These are phyloP conservation scores for Hyposoter didymator DNA, from an alignment of 2,888 invertebrate species.

Conservation along the genomic window DNA sequence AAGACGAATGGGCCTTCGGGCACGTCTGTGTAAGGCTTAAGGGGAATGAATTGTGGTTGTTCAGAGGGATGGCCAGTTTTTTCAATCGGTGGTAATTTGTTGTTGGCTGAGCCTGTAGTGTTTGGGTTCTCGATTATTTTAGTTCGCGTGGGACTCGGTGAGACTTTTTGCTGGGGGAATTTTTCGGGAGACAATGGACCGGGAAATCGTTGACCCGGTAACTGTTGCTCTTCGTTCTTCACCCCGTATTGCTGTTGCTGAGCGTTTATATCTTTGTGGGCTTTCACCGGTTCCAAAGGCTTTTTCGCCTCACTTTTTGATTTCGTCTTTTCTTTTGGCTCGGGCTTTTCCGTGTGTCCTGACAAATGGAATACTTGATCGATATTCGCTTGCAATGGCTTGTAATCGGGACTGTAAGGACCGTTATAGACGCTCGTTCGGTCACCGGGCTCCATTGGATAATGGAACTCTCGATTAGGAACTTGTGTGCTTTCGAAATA, in stretches of 20 bases:
- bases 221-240: conserved; percentile 27
- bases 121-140: conserved; percentile 66
- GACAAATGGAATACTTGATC: conserved; percentile 80
- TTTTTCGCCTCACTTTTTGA: conserved; percentile 80
- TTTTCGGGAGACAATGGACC: conserved; percentile 79
- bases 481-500: conserved; percentile 38
- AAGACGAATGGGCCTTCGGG: conserved; percentile 72
- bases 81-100: conserved; percentile 69
- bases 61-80: conserved; percentile 69
- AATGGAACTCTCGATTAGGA: conserved; percentile 73
- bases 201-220: conserved; percentile 71
- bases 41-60: conserved; percentile 78
- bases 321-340: conserved; percentile 77
- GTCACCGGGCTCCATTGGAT: conserved; percentile 82
- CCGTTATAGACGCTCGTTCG: conserved; percentile 83
- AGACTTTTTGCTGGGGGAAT: conserved; percentile 68
- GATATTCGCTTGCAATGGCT: conserved; percentile 77
- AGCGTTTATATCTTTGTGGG: conserved; percentile 76
- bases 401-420: conserved; percentile 84
- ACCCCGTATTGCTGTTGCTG: conserved; percentile 62
- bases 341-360: conserved; percentile 68
- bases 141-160: conserved; percentile 35
- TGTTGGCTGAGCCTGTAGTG: conserved; percentile 68
- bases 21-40: conserved; percentile 71
- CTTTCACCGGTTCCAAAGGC: conserved; percentile 77